Conservation (phyloP, 2,888 invertebrate species). For the Busseola fusca region DNA sequence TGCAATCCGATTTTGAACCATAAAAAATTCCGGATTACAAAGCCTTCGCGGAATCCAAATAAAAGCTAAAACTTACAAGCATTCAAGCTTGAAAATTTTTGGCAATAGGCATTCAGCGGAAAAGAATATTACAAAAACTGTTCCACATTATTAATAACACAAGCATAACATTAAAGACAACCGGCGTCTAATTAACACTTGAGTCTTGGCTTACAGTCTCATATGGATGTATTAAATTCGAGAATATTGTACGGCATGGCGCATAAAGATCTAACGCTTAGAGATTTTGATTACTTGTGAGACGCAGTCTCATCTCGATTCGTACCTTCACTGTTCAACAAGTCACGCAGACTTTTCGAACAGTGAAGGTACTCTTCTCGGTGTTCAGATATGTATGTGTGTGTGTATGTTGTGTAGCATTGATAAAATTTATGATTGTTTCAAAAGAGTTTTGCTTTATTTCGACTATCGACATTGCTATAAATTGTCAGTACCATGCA, state of each 20-base stretch:
- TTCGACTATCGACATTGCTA: not conserved
- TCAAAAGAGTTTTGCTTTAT: constrained; percentile 11
- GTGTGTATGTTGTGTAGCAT: too few species aligned
- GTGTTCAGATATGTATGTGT: not conserved
- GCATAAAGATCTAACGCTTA: not conserved
- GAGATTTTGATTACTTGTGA: too few species aligned
- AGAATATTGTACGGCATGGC: not conserved
- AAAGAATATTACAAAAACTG: constrained; percentile 3
- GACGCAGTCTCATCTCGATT: not conserved
- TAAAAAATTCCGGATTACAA: not conserved
- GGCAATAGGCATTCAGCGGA: not conserved
- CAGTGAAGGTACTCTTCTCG: too few species aligned
- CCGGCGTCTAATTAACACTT: not conserved
- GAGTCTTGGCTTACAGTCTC: not conserved
- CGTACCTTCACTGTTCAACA: not conserved
- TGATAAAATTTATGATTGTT: not conserved
- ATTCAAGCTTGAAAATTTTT: not conserved
- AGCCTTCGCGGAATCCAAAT: not conserved
- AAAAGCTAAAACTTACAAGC: not conserved
- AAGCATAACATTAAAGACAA: not conserved
- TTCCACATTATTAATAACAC: constrained; percentile 1
- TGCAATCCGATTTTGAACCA: constrained; percentile 17
- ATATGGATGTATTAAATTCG: not conserved
- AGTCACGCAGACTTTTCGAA: too few species aligned
- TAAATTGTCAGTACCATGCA: constrained; percentile 13